Evolutionary conservation across 2,113 vertebrate genomes (phyloP), one percentile per base, ranked within the genome.

Genomic region (Nerophis lumbriciformis): DNA sequence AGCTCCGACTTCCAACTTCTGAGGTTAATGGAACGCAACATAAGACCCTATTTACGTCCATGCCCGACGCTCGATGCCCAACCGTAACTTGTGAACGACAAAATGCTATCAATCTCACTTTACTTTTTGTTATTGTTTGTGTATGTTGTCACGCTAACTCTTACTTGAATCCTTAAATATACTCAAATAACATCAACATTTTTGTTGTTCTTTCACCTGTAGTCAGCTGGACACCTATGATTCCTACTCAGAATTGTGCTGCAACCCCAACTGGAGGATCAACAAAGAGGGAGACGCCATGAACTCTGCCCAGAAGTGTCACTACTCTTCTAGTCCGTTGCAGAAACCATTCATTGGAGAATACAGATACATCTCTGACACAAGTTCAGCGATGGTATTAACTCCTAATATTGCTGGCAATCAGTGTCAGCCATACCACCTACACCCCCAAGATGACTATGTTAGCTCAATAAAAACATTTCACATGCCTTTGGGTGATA

Each of bases 181-280:
- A 28, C 28, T 4, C 12, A 58, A 13, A 48, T 48, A 8, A 14
- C 21, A 13, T 54, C 6, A 28, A 28, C 1, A 28, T 72, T 66
- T 38, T 10, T 50, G 1, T 68, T 59, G 51, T 79, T n/a, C 59
- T 55, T 75, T 66, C 10, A 59, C 51, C 45, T 19, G 10, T 75
- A 89, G 82, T 51, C 73, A 58, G 48, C 54, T 47, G 48, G 44
- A 61, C 8, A n/a, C 15, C 38, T 59, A 73, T 37, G 89, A 91
- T 53, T 77, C 75, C 59, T 92, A 92, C 14, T 89, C 85, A 48
- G 81, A 75, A 59, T 81, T 92, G 6, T 85, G 84, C 8, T 91
- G 91, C 37, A 84, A 94, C 51, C 90, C 92, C 4, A 75, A 91
- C 5, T 93, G 92, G 93, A 94, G 81, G 76, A 85, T 61, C 5